These are phyloP conservation scores for Bombus fervidus DNA, from an alignment of 1,140 invertebrate species.

Conservation along the genomic window DNA sequence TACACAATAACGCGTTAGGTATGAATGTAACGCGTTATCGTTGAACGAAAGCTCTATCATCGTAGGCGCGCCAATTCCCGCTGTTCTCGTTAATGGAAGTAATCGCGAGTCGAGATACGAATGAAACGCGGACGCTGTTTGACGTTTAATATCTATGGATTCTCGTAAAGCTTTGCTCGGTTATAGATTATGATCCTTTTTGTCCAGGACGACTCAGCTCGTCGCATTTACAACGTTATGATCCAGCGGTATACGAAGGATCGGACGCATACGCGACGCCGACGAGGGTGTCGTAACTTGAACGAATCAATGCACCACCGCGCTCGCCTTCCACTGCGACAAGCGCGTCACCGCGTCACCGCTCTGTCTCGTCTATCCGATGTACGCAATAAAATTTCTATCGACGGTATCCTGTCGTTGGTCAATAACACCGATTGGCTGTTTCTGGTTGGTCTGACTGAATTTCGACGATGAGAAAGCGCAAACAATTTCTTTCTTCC, in stretches of 20 bases:
- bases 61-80: background rate
- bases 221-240: slow-evolving; percentile 14
- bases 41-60: background rate
- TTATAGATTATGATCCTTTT: background rate
- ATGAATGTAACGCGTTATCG: background rate
- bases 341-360: background rate
- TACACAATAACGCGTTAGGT: background rate
- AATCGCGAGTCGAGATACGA: background rate
- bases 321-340: too few relatives aligned
- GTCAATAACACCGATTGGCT: background rate
- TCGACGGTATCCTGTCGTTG: background rate
- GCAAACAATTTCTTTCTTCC: background rate
- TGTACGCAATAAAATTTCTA: slow-evolving; percentile 10
- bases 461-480: background rate
- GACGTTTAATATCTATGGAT: slow-evolving; percentile 5
- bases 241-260: background rate
- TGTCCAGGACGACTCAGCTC: background rate
- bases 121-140: background rate
- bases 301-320: background rate
- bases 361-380: background rate
- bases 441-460: background rate
- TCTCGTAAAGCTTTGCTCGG: background rate
- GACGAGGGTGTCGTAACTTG: background rate
- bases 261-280: background rate
- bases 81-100: background rate